phyloP scores from a whole-genome alignment of 2,797 vertebrate genomes.

The Avahi laniger region DNA sequence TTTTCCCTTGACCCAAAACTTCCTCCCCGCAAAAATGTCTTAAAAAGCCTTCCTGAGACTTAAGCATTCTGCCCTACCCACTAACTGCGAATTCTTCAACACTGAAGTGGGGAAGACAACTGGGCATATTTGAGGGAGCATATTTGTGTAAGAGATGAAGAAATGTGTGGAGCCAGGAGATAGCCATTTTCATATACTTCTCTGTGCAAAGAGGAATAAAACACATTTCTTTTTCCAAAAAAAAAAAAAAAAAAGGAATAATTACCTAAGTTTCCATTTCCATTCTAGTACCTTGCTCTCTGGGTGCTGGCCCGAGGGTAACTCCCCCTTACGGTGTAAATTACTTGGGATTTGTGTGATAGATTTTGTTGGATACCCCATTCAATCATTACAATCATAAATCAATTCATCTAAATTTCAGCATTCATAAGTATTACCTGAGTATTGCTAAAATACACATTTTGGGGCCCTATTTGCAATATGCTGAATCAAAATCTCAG shows the following conservation, averaged over 20 bases:
- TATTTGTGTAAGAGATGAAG: not conserved
- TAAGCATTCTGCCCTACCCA: conserved; percentile 28
- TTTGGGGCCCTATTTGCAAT: not conserved
- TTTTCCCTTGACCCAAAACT: conserved; percentile 1
- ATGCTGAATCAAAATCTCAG: not conserved
- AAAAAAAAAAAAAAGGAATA: not conserved
- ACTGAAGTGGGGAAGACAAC: not conserved
- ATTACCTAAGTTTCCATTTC: not conserved
- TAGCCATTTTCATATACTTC: conserved; percentile 29
- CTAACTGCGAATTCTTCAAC: conserved; percentile 25
- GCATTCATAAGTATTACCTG: not conserved
- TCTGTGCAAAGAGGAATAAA: conserved; percentile 66
- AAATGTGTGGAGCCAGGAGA: not conserved
- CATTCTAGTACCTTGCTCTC: not conserved
- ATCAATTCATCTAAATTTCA: not conserved
- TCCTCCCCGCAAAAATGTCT: conserved; percentile 42
- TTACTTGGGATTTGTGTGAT: not conserved
- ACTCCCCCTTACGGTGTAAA: not conserved
- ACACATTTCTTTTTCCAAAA: conserved; percentile 36
- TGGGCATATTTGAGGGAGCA: not conserved
- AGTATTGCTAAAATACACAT: not conserved
- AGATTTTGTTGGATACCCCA: not conserved
- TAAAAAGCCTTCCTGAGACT: conserved; percentile 80
- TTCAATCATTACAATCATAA: not conserved
- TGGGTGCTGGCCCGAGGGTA: not conserved